Evolutionary conservation across 2,888 invertebrate genomes (phyloP), one percentile per base, ranked within the genome.

Genomic region (Halictus quadricinctus): DNA sequence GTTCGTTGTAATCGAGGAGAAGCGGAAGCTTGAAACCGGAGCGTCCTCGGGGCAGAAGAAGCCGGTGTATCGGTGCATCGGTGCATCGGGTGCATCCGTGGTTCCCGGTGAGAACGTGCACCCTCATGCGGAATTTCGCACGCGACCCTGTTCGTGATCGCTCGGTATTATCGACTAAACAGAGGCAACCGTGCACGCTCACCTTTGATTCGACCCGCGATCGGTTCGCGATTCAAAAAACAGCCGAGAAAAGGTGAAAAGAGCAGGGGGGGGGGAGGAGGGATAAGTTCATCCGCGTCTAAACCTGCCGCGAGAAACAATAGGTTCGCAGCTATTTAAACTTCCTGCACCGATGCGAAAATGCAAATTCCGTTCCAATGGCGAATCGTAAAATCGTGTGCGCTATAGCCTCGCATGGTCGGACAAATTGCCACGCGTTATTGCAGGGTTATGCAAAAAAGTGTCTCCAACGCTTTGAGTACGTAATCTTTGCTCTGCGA

Each of bases 141-240:
- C 75, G 75, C 75, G 85, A 85, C 87, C 85, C 83, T 81, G 54
- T 82, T 88, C 85, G 85, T 84, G 84, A 81, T 87, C 79, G 50
- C 36, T 48, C n/a, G 41, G 76, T 66, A 36, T 81, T 85, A 85
- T 88, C 82, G 80, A 80, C 78, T 81, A 85, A 85, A 87, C 86
- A 81, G 80, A 73, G 69, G 73, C 88, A 81, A 72, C 80, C 74
- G 84, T 82, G 81, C 77, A 75, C 80, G 80, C 77, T 89, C 87
- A 89, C 88, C 89, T 89, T 90, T 78, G 83, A 82, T 89, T 84
- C 88, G 82, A 85, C 81, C 84, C 81, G 58, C 87, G 81, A 80
- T 85, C 76, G 72, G 76, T 73, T 66, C 72, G 69, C 70, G 66
- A 69, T 79, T 77, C 81, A 69, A 25, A 69, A 25, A 2, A 25